A percentile compares a stretch with the other conserved stretches of the same genome.
phyloP scores from a whole-genome alignment of 2,888 invertebrate genomes.

The Drosophila neotestacea region DNA sequence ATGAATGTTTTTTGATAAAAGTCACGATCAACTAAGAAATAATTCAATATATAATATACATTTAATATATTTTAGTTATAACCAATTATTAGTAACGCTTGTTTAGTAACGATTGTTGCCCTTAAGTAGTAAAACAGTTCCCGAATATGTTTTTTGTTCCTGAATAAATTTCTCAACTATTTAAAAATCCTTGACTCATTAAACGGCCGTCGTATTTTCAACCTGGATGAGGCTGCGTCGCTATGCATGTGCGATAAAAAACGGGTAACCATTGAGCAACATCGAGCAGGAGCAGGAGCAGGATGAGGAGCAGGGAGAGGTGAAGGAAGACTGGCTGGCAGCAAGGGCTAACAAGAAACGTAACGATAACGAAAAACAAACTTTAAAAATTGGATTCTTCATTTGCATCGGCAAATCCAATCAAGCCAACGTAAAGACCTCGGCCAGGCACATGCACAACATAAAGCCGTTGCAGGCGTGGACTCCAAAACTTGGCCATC shows the following conservation, averaged over 20 bases:
- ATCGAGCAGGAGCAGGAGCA: slow-evolving; percentile 22
- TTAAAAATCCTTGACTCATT: too few species aligned
- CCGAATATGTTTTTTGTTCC: too few species aligned
- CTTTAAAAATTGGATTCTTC: slow-evolving; percentile 84
- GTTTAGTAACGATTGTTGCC: too few species aligned
- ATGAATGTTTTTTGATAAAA: too few species aligned
- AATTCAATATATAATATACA: too few species aligned
- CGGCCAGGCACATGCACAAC: slow-evolving; percentile 76
- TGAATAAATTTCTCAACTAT: too few species aligned
- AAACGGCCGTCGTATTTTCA: slow-evolving; percentile 20
- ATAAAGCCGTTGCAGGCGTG: slow-evolving; percentile 68
- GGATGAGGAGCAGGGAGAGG: slow-evolving; percentile 16
- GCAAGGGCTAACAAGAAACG: slow-evolving; percentile 72
- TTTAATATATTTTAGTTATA: too few species aligned
- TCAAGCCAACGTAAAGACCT: slow-evolving; percentile 82
- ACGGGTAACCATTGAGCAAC: slow-evolving; percentile 8
- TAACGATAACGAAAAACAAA: slow-evolving; percentile 83
- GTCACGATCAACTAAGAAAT: too few species aligned
- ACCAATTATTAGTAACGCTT: too few species aligned
- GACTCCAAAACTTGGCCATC: slow-evolving; percentile 35
- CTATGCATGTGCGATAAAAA: slow-evolving; percentile 26
- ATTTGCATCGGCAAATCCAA: slow-evolving; percentile 83
- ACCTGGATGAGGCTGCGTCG: slow-evolving; percentile 17
- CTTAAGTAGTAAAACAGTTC: too few species aligned
- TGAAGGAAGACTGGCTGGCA: background rate